Base-by-base conservation (phyloP, 2,888 invertebrate species). In the Drosophila maculinotata region DNA sequence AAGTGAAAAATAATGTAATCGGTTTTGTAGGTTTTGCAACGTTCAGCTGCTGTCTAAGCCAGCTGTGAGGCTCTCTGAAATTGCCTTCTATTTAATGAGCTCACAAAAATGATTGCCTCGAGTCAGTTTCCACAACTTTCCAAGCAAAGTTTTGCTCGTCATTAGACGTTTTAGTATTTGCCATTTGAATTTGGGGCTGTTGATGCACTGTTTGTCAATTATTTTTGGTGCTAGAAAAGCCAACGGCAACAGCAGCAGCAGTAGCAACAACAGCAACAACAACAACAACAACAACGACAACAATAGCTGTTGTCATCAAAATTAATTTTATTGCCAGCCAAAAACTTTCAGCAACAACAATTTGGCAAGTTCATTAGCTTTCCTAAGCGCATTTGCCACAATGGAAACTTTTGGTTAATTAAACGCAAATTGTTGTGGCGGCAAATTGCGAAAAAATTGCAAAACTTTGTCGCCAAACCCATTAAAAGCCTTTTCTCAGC, bases 371-470 rank as follows among this genome's bases (percentile, higher is more conserved):
- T 76, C 88, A 88, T 81, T 88, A 85, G 88, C 76, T 74, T 69
- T 67, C 41, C 81, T 77, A 75, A 79, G 48, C 78, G 63, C 48
- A 63, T 67, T 75, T 33, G 12, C 10, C 9, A 52, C 44, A 44
- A 49, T 51, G 42, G 52, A 44, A 79, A 76, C 76, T 76, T 76
- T 70, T 84, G 87, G 83, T 87, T 84, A 84, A 84, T 84, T 88
- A 84, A 84, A 84, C 83, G 83, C 82, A 87, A 88, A 84, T 88
- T 88, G 86, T 78, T 79, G 87, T 78, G 85, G 82, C 83, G 88
- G 83, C 82, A 83, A 83, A 88, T 83, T 85, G 87, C 87, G 66
- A 83, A 83, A 88, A 83, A 83, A 88, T 83, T 75, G 79, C 87
- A 59, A 83, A 80, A 86, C 67, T 83, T 86, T 87, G 78, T 80